Evolutionary conservation across 2,113 vertebrate species (phyloP), one percentile per base, ranked within the genome.

Genomic region (Esox niger): DNA sequence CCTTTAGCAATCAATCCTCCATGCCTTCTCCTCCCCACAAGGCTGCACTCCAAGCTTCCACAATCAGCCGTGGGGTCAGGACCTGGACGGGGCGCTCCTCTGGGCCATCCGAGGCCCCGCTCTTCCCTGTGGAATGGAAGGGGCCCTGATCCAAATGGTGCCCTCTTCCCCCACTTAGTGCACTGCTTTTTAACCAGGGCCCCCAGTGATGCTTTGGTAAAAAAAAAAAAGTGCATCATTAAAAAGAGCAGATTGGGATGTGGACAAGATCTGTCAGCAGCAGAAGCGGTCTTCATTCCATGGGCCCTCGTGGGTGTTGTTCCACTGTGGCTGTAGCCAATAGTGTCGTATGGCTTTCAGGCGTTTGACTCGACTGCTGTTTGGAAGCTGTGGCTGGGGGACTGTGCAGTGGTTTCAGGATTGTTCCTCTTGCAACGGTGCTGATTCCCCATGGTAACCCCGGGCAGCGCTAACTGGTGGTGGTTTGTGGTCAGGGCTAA

Each of bases 1-100:
- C 84, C 84, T 77, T 88, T 87, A 90, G 86, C 86, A 79, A 70
- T 82, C 82, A 76, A 6, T 33, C 35, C 55, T 29, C 68, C 30
- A 10, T 2, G 38, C 26, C 15, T 2, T 1, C 26, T 30, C 56
- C 71, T 61, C 27, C 55, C 64, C 61, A 4, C 38, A 66, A 60
- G 70, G 55, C 55, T 10, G 55, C 74, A 26, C 31, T 70, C 57
- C 23, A 54, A 77, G 15, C 32, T 72, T 43, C 15, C 62, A 78
- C 76, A 73, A 71, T 82, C 73, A 71, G 75, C 70, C 63, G 57
- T 0, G 61, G 64, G 83, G 83, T 84, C 79, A 73, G 69, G 68
- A 64, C 71, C 61, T 67, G 68, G 27, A 27, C 11, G 66, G 68
- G 64, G 62, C 8, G 15, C 57, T 59, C 25, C 27, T 6, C n/a